Base-by-base conservation (phyloP, 2,888 invertebrate species). In the Acrocyrtus sp. region DNA sequence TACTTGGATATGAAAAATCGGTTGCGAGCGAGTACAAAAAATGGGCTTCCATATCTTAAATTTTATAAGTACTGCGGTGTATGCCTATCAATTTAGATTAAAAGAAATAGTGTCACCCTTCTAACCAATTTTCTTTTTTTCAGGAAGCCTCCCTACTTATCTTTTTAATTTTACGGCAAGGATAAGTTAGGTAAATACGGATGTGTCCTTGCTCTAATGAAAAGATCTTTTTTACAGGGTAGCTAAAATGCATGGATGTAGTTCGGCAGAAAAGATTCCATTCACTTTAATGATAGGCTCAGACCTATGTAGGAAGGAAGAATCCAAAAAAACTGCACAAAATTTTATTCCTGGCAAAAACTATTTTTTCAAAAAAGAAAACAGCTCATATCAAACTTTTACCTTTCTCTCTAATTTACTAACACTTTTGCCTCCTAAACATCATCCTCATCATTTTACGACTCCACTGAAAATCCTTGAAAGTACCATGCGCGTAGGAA, bases 101-200 rank as follows among this genome's bases (percentile, higher is more conserved):
- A 34, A 34, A 34, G 34, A 34, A 34, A 34, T 34, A 34, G 34
- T 34, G 34, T 34, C 34, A 34, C 12, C 34, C 34, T n/a, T n/a
- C n/a, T n/a, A n/a, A n/a, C n/a, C n/a, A n/a, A n/a, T n/a, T n/a
- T n/a, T n/a, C n/a, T n/a, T n/a, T n/a, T n/a, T n/a, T n/a, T n/a
- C n/a, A n/a, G n/a, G n/a, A n/a, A n/a, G n/a, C n/a, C n/a, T n/a
- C n/a, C n/a, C n/a, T n/a, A 34, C 34, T 8, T 8, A 5, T 34
- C 34, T 12, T 34, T 34, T 34, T 34, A 34, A 34, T 34, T 34
- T 34, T 5, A 34, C 12, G 12, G 34, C 12, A 34, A 34, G 5
- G 34, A 34, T 34, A n/a, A n/a, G n/a, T n/a, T n/a, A 61, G 60
- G 68, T 60, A 60, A 68, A 60, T 63, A 70, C 57, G 70, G 57